Conservation (phyloP, 2,888 invertebrate species). For the Cyclophora albipunctata region DNA sequence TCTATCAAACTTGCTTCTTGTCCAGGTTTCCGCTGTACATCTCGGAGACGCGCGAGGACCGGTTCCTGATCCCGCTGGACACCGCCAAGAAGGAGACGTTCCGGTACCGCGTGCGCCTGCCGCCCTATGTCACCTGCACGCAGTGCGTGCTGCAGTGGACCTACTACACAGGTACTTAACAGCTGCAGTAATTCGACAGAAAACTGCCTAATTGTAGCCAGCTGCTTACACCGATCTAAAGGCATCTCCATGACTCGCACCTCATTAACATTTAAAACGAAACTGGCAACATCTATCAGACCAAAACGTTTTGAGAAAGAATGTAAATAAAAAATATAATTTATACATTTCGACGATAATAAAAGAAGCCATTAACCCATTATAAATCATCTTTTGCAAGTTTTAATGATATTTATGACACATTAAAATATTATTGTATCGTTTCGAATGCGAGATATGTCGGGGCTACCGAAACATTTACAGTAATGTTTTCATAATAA, state of each 20-base stretch:
- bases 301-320: too few relatives aligned
- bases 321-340: background rate
- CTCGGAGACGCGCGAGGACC: slow-evolving; percentile 81
- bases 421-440: slow-evolving; percentile 4
- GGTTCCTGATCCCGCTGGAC: slow-evolving; percentile 82
- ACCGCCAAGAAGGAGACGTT: slow-evolving; percentile 79
- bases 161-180: slow-evolving; percentile 82
- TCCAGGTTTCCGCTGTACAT: slow-evolving; percentile 82
- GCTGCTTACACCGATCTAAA: too few relatives aligned
- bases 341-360: slow-evolving; percentile 1
- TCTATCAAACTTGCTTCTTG: too few relatives aligned
- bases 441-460: slow-evolving; percentile 1
- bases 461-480: too few relatives aligned
- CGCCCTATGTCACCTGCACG: slow-evolving; percentile 88
- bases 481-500: too few relatives aligned
- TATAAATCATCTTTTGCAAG: slow-evolving; percentile 11
- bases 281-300: background rate
- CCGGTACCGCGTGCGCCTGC: slow-evolving; percentile 84
- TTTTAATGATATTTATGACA: slow-evolving; percentile 11
- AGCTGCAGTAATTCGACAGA: background rate
- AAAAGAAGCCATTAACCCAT: slow-evolving; percentile 6
- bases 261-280: background rate
- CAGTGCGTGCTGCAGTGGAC: slow-evolving; percentile 96
- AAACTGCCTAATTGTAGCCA: background rate
- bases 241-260: too few relatives aligned